Percentiles rank a stretch among this genome's conserved stretches.
phyloP scores from a whole-genome alignment of 92 coral and sea anemone species.

The Chrysogorgia sp. region DNA sequence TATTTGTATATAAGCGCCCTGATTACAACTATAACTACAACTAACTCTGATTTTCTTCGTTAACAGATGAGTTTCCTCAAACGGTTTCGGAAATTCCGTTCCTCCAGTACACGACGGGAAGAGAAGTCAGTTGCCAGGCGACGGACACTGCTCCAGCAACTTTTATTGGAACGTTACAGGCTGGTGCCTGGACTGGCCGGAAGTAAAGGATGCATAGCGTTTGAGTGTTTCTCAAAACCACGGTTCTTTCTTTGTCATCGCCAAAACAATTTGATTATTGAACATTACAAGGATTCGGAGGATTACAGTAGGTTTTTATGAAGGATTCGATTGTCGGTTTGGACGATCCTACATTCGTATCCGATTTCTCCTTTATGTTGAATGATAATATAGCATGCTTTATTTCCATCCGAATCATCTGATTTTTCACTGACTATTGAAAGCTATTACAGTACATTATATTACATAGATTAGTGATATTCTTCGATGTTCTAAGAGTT shows the following conservation, averaged over 20 bases:
- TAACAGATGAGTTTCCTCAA: slow-evolving; percentile 8
- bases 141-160: slow-evolving; percentile 25
- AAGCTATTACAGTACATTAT: too few relatives aligned
- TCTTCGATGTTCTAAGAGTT: too few relatives aligned
- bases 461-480: too few relatives aligned
- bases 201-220: slow-evolving; percentile 88
- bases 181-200: slow-evolving; percentile 91
- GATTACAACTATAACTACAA: too few relatives aligned
- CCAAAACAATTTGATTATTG: slow-evolving; percentile 76
- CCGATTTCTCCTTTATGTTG: too few relatives aligned
- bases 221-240: slow-evolving; percentile 84
- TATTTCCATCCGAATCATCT: too few relatives aligned
- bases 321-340: neutral
- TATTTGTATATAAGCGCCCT: too few relatives aligned
- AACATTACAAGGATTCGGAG: slow-evolving; percentile 89
- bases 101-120: slow-evolving; percentile 32
- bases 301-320: slow-evolving; percentile 78
- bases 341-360: too few relatives aligned
- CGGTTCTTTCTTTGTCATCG: slow-evolving; percentile 84
- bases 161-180: slow-evolving; percentile 70
- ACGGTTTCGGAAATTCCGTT: slow-evolving; percentile 6
- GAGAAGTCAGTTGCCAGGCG: slow-evolving; percentile 11
- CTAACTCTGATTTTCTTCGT: neutral
- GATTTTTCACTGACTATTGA: too few relatives aligned
- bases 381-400: too few relatives aligned